phyloP scores from a whole-genome alignment of 2,888 invertebrate species.

The Erpobdella octoculata region DNA sequence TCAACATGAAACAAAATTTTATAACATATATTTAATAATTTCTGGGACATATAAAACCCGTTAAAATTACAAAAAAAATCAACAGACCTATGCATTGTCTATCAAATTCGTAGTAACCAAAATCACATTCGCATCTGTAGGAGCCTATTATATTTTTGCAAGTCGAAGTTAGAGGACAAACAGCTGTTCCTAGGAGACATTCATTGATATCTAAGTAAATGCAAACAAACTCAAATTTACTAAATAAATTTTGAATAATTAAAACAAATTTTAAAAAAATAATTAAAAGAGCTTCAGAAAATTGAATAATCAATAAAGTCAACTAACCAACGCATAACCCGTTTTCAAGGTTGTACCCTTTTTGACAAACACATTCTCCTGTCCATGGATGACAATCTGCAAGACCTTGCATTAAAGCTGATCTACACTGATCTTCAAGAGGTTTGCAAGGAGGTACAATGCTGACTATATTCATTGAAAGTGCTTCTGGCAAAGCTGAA shows the following conservation, averaged over 20 bases:
- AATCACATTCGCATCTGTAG: constrained; percentile 26
- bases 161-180: constrained; percentile 26
- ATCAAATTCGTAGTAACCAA: constrained; percentile 20
- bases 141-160: constrained; percentile 30
- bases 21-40: too few relatives aligned
- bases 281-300: too few relatives aligned
- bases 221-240: background rate
- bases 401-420: constrained; percentile 27
- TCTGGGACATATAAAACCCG: too few relatives aligned
- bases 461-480: too few relatives aligned
- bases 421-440: background rate
- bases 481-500: too few relatives aligned
- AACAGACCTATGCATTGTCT: constrained; percentile 4
- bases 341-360: constrained; percentile 32
- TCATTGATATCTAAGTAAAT: constrained; percentile 28
- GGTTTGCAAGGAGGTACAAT: background rate
- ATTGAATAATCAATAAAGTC: too few relatives aligned
- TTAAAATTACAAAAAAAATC: too few relatives aligned
- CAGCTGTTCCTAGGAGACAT: background rate
- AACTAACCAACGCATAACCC: constrained; percentile 36
- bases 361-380: constrained; percentile 35
- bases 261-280: too few relatives aligned
- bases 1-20: too few relatives aligned
- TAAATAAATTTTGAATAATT: background rate
- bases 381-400: constrained; percentile 35